Base-by-base conservation (phyloP, 2,113 vertebrate species). In the Zapornia atra region DNA sequence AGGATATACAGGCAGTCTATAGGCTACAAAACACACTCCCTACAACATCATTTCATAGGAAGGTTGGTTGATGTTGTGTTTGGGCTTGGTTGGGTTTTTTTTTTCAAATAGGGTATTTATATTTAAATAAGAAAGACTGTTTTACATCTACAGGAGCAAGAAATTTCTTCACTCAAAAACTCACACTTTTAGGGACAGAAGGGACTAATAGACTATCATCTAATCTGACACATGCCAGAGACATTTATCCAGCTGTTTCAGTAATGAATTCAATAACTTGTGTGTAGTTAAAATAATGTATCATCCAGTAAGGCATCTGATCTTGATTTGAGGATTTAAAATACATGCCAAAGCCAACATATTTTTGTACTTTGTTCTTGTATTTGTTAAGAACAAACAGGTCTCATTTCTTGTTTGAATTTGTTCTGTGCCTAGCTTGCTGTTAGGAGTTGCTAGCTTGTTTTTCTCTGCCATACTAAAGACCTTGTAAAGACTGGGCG, bases 231-330 rank as follows among this genome's bases (percentile, higher is more conserved):
- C 86, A 94, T 72, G 53, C 34, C 65, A 92, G 68, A 92, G 72
- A 96, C 53, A 85, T 92, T 95, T 92, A 92, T 83, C 48, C 90
- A 94, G 88, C 69, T 90, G 26, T 88, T 95, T 78, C 80, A 92
- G 69, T 96, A 93, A 83, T 40, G 21, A 87, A 38, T 78, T 77
- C 48, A 88, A 17, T 79, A 88, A 76, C 53, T 61, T 61, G n/a
- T n/a, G 38, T 75, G 31, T n/a, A 57, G 51, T 68, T 88, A 95
- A 86, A 93, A 86, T 73, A 86, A 86, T 48, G 20, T 42, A 79
- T 87, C 87, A 85, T 86, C 90, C 75, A 80, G 66, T 56, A 81
- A 86, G 34, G 79, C 79, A 86, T 78, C 90, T 86, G 48, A 94
- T 92, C 68, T 81, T 90, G 79, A 95, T 91, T 64, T 89, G 34